phyloP scores from a whole-genome alignment of 1,140 invertebrate species.

The Bombus confusus region DNA sequence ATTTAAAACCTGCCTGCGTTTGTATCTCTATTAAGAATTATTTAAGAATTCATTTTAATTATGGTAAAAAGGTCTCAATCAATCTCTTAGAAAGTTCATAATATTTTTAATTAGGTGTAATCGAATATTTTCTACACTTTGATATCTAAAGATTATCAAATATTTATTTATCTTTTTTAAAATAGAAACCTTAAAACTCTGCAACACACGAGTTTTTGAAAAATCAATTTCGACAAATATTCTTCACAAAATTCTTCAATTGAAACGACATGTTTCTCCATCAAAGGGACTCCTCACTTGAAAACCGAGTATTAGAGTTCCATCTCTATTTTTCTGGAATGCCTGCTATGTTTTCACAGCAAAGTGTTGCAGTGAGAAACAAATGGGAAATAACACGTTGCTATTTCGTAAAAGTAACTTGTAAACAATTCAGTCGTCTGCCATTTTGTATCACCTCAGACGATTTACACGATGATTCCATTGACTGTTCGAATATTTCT shows the following conservation, averaged over 20 bases:
- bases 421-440: conserved; percentile 11
- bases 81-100: neutral
- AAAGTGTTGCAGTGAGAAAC: too few species aligned
- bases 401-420: neutral
- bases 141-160: too few species aligned
- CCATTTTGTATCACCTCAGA: neutral
- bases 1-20: neutral
- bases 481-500: conserved; percentile 20
- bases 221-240: neutral
- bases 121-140: too few species aligned
- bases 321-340: neutral
- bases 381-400: neutral
- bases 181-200: too few species aligned
- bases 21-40: neutral
- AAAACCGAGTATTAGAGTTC: neutral
- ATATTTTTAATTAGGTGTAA: neutral
- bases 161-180: too few species aligned
- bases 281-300: too few species aligned
- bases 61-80: neutral
- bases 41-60: neutral
- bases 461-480: conserved; percentile 42
- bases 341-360: neutral
- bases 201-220: too few species aligned
- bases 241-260: too few species aligned
- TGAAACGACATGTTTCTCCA: neutral